Conservation (phyloP, 2,888 invertebrate genomes). For the Aleiodes leptofemur region DNA sequence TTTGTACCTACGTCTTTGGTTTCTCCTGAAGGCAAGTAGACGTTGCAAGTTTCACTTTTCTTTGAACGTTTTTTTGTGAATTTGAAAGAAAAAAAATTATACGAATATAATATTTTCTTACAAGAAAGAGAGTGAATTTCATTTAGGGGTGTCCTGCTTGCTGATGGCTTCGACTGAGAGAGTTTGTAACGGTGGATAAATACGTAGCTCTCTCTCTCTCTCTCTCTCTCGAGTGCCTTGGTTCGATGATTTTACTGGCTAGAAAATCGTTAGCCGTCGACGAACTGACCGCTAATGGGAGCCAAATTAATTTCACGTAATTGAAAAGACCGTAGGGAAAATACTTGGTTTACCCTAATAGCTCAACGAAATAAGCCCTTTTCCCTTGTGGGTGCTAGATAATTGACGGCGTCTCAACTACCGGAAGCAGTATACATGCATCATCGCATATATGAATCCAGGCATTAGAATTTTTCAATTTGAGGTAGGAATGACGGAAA, state of each 20-base stretch:
- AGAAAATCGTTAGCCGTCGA: slow-evolving; percentile 68
- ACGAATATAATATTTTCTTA: not conserved
- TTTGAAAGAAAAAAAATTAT: not conserved
- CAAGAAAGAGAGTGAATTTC: not conserved
- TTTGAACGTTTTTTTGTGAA: not conserved
- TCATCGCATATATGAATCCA: slow-evolving; percentile 17
- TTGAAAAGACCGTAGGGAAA: slow-evolving; percentile 64
- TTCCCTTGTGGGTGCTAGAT: slow-evolving; percentile 49
- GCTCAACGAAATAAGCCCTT: slow-evolving; percentile 73
- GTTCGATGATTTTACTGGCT: slow-evolving; percentile 56
- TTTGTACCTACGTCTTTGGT: slow-evolving; percentile 36
- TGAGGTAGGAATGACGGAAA: slow-evolving; percentile 27
- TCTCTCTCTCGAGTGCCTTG: slow-evolving; percentile 51
- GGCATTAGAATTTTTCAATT: slow-evolving; percentile 18
- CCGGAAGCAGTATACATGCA: slow-evolving; percentile 22
- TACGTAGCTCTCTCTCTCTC: slow-evolving; percentile 21
- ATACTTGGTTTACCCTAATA: slow-evolving; percentile 74
- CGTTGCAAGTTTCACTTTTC: not conserved
- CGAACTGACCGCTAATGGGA: slow-evolving; percentile 68
- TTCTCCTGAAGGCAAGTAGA: slow-evolving; percentile 7
- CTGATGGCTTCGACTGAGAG: slow-evolving; percentile 23
- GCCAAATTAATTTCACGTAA: slow-evolving; percentile 74
- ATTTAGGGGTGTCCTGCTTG: not conserved
- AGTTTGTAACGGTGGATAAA: slow-evolving; percentile 48
- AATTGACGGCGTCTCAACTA: slow-evolving; percentile 28